Evolutionary conservation across 2,113 vertebrate genomes (phyloP).

Genomic region (Anolis carolinensis): DNA sequence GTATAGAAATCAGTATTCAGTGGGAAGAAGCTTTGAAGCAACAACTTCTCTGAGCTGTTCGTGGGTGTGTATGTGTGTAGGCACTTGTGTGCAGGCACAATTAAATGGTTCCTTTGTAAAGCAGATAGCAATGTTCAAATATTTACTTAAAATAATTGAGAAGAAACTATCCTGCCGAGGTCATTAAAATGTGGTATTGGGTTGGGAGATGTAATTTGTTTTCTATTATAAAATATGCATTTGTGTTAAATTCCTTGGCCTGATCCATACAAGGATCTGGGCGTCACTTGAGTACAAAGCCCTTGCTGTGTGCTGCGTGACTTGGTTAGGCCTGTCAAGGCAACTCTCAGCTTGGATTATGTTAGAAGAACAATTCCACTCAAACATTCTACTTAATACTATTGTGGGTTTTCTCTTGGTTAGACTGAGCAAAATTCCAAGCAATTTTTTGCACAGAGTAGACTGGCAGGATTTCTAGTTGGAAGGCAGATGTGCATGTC

Average conservation of each 20-base stretch:
- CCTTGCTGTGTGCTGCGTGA: conserved; percentile 42
- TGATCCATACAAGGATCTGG: conserved; percentile 30
- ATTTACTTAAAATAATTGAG: conserved; percentile 68
- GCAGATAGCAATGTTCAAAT: conserved; percentile 63
- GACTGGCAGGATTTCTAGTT: not conserved
- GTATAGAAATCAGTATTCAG: not conserved
- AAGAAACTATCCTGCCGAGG: conserved; percentile 47
- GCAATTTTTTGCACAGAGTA: not conserved
- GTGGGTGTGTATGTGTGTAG: conserved; percentile 2
- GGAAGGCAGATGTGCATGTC: not conserved
- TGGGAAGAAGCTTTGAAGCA: not conserved
- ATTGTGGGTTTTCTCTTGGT: not conserved
- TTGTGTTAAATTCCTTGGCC: conserved; percentile 53
- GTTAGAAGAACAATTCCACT: not conserved
- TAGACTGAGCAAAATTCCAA: not conserved
- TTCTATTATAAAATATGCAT: conserved; percentile 40
- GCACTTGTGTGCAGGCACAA: not conserved
- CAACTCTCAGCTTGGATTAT: not conserved
- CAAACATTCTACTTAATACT: not conserved
- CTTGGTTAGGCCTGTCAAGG: conserved; percentile 4
- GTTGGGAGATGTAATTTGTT: conserved; percentile 57
- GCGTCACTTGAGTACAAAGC: not conserved
- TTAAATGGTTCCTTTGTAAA: conserved; percentile 35
- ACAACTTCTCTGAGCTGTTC: conserved; percentile 36
- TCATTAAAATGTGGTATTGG: conserved; percentile 53